Base-by-base conservation (phyloP, 1,140 invertebrate species). In the Amphibalanus amphitrite region DNA sequence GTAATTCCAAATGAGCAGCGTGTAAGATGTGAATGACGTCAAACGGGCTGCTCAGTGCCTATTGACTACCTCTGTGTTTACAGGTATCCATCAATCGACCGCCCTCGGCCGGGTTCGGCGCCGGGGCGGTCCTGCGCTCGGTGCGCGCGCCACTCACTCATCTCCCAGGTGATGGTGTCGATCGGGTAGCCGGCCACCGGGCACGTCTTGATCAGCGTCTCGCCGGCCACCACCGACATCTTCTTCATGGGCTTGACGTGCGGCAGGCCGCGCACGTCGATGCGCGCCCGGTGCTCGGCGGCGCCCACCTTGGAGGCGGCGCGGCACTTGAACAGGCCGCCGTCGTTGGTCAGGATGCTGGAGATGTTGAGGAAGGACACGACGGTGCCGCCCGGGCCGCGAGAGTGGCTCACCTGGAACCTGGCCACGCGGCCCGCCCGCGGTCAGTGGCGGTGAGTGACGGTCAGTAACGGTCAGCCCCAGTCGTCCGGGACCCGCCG, bases 321-420 rank as follows among this genome's bases (percentile, higher is more conserved):
- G 17, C 86, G 85, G 79, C 94, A 97, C 28, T 87, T 86, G 79
- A 95, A 97, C 78, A 93, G 88, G 20, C 93, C 94, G 69, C 93
- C 93, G 80, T 95, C 92, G 83, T 93, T 89, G 69, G 92, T 89
- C 73, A 88, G 87, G 40, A 93, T 87, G 72, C 88, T 86, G 74
- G 90, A 91, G 76, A 97, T 91, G 82, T 97, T 97, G 74, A 97
- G 90, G 82, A 94, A 92, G 77, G 92, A 94, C 79, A 95, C 91
- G 64, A 96, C 91, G 79, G 94, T 90, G 76, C 93, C 92, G 80
- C 93, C 90, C 20, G 90, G 85, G 0, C 91, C 95, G 71, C 93
- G 10, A 6, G 26, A 92, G 80, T 94, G 92, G 28, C 91, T 91
- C 64, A 93, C 90, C 77, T 92, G 85, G 80, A 92, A 92, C 76